Evolutionary conservation across 2,797 vertebrate genomes (phyloP).

Genomic region (Gallirallus australis): DNA sequence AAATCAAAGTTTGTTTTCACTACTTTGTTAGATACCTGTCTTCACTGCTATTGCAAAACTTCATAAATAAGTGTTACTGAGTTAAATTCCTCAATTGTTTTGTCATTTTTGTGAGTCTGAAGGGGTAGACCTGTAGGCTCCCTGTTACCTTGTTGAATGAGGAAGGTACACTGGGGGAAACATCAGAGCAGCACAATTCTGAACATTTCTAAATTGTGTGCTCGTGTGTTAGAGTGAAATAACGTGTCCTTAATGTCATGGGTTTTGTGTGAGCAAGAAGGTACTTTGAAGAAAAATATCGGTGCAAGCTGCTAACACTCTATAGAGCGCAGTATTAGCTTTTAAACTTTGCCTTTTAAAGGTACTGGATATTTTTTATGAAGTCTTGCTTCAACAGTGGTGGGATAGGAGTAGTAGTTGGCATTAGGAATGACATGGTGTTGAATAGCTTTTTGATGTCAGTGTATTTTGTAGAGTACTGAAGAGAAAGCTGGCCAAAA

Average conservation of each 20-base stretch:
- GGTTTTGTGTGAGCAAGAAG: not conserved
- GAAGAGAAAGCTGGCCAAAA: not conserved
- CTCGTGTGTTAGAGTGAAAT: not conserved
- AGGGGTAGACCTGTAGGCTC: not conserved
- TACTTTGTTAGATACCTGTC: not conserved
- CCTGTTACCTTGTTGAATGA: not conserved
- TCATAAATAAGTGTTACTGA: not conserved
- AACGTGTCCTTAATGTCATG: not conserved
- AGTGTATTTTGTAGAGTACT: rapidly evolving
- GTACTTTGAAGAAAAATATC: not conserved
- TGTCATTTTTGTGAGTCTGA: not conserved
- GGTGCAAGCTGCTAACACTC: not conserved
- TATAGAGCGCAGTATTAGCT: not conserved
- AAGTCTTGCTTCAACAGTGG: not conserved
- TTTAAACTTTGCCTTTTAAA: not conserved
- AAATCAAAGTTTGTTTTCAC: not conserved
- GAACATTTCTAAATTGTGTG: not conserved
- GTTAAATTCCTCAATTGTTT: not conserved
- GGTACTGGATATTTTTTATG: not conserved
- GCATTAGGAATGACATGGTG: not conserved
- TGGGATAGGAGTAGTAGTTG: not conserved
- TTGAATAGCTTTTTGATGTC: not conserved
- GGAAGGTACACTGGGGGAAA: not conserved
- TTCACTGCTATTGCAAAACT: not conserved
- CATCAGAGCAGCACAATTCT: not conserved